A percentile compares a stretch with the other conserved stretches of the same genome.
These are phyloP conservation scores for Lagopus leucura DNA, from an alignment of 2,113 vertebrate species.

Conservation along the genomic window DNA sequence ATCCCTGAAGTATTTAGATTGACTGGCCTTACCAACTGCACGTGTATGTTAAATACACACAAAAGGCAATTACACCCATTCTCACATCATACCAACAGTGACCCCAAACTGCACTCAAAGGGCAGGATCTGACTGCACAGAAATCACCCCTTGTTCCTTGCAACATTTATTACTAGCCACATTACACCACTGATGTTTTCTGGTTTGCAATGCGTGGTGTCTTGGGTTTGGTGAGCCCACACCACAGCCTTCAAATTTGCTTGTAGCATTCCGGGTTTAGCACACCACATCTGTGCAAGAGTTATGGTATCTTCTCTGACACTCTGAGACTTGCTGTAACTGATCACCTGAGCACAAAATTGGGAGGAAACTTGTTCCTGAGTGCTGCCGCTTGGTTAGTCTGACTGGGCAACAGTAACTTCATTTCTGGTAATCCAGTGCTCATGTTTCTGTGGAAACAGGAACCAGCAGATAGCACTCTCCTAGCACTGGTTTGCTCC, in stretches of 20 bases:
- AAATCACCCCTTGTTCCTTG: background rate
- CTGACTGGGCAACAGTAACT: background rate
- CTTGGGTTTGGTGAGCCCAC: accelerated
- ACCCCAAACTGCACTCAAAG: background rate
- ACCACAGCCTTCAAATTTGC: background rate
- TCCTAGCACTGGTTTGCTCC: background rate
- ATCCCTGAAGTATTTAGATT: accelerated
- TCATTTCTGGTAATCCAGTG: slow-evolving; percentile 6
- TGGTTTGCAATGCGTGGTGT: accelerated
- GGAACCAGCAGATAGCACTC: background rate
- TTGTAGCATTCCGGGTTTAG: background rate
- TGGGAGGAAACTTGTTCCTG: background rate
- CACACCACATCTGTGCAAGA: accelerated
- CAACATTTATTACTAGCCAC: background rate
- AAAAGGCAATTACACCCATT: background rate
- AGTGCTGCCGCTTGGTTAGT: background rate
- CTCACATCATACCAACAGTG: background rate
- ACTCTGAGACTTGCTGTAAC: accelerated
- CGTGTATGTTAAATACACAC: accelerated
- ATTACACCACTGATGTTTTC: background rate
- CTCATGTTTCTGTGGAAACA: slow-evolving; percentile 67
- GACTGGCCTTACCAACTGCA: background rate
- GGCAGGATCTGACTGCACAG: background rate
- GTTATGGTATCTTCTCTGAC: background rate
- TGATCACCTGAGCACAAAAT: background rate